A percentile compares a stretch with the other conserved stretches of the same genome.
These are phyloP conservation scores for Ochropleura leucogaster DNA, from an alignment of 2,888 invertebrate genomes.

Conservation along the genomic window DNA sequence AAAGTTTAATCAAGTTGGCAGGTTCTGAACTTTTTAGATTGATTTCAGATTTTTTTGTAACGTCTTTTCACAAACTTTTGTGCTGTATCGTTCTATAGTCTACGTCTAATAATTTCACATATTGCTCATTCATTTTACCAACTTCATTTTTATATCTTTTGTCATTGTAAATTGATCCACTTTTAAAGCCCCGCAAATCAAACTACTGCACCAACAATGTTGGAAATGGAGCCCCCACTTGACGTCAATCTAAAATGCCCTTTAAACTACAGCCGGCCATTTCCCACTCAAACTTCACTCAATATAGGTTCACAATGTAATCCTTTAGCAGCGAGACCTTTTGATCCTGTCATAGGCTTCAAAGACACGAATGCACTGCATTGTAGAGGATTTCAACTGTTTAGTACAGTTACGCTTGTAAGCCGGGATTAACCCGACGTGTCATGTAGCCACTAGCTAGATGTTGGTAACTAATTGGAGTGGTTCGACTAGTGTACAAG, in stretches of 20 bases:
- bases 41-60: slow-evolving; percentile 33
- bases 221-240: slow-evolving; percentile 34
- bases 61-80: slow-evolving; percentile 8
- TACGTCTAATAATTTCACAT: not conserved
- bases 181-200: not conserved
- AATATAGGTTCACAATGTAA: slow-evolving; percentile 61
- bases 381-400: slow-evolving; percentile 82
- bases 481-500: slow-evolving; percentile 77
- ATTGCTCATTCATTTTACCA: not conserved
- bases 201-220: slow-evolving; percentile 39
- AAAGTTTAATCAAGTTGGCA: slow-evolving; percentile 37
- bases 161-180: not conserved
- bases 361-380: slow-evolving; percentile 86
- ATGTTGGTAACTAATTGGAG: slow-evolving; percentile 82
- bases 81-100: slow-evolving; percentile 17
- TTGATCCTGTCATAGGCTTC: slow-evolving; percentile 88
- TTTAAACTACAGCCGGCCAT: slow-evolving; percentile 49
- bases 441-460: slow-evolving; percentile 84
- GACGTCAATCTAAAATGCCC: slow-evolving; percentile 51
- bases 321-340: slow-evolving; percentile 72
- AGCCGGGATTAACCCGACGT: slow-evolving; percentile 84
- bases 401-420: slow-evolving; percentile 82
- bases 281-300: slow-evolving; percentile 53
- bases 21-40: slow-evolving; percentile 40
- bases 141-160: not conserved